Base-by-base conservation (phyloP, 2,113 vertebrate species). In the Scortum barcoo region DNA sequence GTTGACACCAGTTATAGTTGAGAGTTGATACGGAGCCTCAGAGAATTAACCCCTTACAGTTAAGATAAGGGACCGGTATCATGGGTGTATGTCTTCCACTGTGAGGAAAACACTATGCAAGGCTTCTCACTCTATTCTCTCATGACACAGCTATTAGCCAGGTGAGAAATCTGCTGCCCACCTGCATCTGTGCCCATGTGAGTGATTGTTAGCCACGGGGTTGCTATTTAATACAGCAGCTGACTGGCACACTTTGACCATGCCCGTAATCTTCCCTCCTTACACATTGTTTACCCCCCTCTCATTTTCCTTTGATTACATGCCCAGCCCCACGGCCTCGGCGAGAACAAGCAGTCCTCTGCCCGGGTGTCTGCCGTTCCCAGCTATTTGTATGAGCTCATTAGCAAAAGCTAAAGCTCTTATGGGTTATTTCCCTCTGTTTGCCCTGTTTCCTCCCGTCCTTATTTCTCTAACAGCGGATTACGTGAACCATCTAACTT, bases 271-370 rank as follows among this genome's bases (percentile, higher is more conserved):
- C 57, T 60, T 60, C 67, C 40, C 38, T 67, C 62, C 19, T 38
- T 16, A n/a, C 65, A 16, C 48, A 33, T 40, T 66, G 67, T 67
- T 79, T 83, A 58, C 36, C 44, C 79, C 56, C 24, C 50, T 26
- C 65, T 87, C 61, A n/a, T 76, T 74, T 76, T 72, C 46, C 70
- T 76, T 48, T 61, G 81, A 86, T 74, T 78, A 48, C 73, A 54
- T 36, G 60, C 54, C 63, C 65, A 9, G 74, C 77, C 50, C 51
- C 54, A 14, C 40, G 7, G 24, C 63, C 26, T 56, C 19, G 7
- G 28, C 20, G 2, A 44, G 46, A 83, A 75, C 62, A 60, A 69
- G 76, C 76, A 3, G 7, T 57, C 7, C 71, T 56, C 56, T 9
- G 30, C 48, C 51, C 48, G 17, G 24, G 22, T 24, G 62, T 72